These are phyloP conservation scores for Phainopepla nitens DNA, from an alignment of 2,113 vertebrate genomes.

Conservation along the genomic window DNA sequence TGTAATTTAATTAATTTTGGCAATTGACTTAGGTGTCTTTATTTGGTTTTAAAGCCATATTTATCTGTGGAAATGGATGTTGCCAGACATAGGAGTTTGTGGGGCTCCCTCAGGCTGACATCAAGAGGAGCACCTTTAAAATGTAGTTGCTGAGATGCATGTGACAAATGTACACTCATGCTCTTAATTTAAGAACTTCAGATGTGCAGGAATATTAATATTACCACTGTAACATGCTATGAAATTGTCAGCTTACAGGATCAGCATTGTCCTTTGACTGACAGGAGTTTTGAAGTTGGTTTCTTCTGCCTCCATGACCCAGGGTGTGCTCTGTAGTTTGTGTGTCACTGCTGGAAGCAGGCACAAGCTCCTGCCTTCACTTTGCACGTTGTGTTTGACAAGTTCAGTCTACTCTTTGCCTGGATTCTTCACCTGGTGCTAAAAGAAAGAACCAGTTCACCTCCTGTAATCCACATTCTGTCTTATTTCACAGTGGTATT, in stretches of 20 bases:
- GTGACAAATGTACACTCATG: background rate
- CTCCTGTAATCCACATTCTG: slow-evolving; percentile 5
- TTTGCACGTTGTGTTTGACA: background rate
- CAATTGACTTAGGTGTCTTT: background rate
- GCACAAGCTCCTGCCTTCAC: background rate
- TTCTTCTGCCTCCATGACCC: background rate
- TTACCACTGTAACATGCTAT: background rate
- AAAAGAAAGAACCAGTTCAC: background rate
- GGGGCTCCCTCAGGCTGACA: background rate
- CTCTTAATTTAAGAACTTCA: background rate
- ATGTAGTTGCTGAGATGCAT: background rate
- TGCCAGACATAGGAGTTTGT: background rate
- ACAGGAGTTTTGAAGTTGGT: background rate
- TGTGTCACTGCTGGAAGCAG: background rate
- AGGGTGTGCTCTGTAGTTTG: background rate
- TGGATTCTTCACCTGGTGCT: background rate
- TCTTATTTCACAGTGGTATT: slow-evolving; percentile 14
- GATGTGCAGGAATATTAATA: background rate
- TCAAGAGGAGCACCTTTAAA: background rate
- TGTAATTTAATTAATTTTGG: background rate
- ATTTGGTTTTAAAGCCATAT: background rate
- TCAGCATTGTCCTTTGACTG: background rate
- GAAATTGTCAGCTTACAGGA: background rate
- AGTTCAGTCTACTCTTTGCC: background rate
- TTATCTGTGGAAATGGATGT: background rate